Evolutionary conservation across 2,797 vertebrate species (phyloP).

Genomic region (Intellagama lesueurii): DNA sequence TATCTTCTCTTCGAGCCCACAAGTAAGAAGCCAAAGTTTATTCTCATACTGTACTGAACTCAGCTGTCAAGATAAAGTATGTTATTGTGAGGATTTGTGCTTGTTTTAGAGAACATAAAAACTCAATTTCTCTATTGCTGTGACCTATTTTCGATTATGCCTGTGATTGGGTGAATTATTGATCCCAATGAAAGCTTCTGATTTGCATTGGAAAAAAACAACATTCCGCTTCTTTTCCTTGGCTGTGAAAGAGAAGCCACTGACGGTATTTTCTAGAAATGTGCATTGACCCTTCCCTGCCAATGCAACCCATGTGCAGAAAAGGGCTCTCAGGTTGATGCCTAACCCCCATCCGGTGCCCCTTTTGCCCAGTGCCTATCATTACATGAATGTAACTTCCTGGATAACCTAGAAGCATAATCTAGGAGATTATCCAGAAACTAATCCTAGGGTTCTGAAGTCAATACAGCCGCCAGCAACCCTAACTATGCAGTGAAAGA

Average conservation of each 20-base stretch:
- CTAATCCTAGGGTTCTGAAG: background rate
- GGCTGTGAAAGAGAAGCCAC: background rate
- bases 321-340: too few relatives aligned
- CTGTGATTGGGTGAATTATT: background rate
- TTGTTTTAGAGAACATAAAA: background rate
- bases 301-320: too few relatives aligned
- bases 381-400: background rate
- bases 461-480: background rate
- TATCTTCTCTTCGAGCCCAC: background rate
- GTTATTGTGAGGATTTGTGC: background rate
- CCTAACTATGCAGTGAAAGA: background rate
- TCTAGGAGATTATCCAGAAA: background rate
- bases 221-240: background rate
- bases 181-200: constrained; percentile 1
- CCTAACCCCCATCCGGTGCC: too few relatives aligned
- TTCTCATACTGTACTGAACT: background rate
- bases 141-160: background rate
- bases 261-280: background rate
- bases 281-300: too few relatives aligned
- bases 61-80: constrained; percentile 1
- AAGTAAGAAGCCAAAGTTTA: background rate
- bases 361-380: background rate
- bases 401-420: background rate
- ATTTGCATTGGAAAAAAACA: background rate
- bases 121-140: background rate